Base-by-base conservation (phyloP, 2,113 vertebrate species). In the Sakesphorus luctuosus region DNA sequence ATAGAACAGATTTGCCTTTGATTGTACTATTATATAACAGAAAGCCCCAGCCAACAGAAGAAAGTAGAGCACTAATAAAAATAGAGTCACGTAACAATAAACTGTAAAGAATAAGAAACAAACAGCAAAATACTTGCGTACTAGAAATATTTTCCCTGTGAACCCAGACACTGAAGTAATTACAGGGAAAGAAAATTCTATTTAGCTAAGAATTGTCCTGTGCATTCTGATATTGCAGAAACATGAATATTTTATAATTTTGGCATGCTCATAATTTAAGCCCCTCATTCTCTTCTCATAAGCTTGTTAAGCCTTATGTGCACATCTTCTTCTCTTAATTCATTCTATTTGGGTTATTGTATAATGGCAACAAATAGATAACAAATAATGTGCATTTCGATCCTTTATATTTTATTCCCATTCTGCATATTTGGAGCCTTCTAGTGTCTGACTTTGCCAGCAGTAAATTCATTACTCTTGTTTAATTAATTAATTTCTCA, bases 281-380 rank as follows among this genome's bases (percentile, higher is more conserved):
- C 20, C 28, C 6, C 5, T 93, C 12, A 69, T 92, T 97, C 53
- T 94, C 36, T 76, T 87, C 46, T 94, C 2, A 3, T 94, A 94
- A 93, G 91, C 86, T 90, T 85, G 19, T 91, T 83, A 97, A 94
- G 26, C 43, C 43, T 81, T 81, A 77, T 73, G 68, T 93, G 25
- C 35, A 94, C 25, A 63, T 93, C 72, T 93, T 93, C 68, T 44
- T 31, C 65, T 93, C 96, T 93, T 91, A 89, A 93, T 95, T 97
- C 7, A 38, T 90, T 94, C 19, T 80, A 52, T 90, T 94, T 91
- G 44, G 26, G 18, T 81, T 91, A 61, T 68, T 93, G 66, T 74
- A 62, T 90, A 96, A 76, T 67, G 38, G 62, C 38, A 96, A 90
- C 43, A 95, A 94, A 85, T 24, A 96, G 71, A 85, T 93, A 95